Conservation (phyloP, 2,113 vertebrate genomes). For the Pelvicachromis taeniatus region DNA sequence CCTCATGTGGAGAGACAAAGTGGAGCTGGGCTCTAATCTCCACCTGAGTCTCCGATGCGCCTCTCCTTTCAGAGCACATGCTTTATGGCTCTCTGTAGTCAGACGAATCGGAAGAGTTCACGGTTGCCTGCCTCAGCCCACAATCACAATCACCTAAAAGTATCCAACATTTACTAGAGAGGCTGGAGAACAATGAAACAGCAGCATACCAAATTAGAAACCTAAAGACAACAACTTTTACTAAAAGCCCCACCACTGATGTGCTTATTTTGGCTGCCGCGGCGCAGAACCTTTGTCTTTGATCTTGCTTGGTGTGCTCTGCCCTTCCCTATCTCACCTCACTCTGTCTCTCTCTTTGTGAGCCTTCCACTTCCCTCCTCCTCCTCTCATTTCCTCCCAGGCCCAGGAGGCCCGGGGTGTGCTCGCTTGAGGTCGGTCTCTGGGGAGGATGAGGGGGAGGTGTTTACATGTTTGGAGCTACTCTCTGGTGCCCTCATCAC, state of each 20-base stretch:
- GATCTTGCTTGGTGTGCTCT: slow-evolving; percentile 39
- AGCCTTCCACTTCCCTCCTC: slow-evolving; percentile 44
- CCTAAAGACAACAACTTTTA: slow-evolving; percentile 52
- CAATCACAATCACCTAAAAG: background rate
- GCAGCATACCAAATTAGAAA: slow-evolving; percentile 54
- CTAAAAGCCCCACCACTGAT: slow-evolving; percentile 11
- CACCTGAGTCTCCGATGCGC: slow-evolving; percentile 26
- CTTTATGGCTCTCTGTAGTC: slow-evolving; percentile 12
- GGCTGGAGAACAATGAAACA: slow-evolving; percentile 12
- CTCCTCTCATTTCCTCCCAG: slow-evolving; percentile 69
- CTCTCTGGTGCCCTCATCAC: slow-evolving; percentile 67
- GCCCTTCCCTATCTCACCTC: slow-evolving; percentile 60
- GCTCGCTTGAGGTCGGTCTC: slow-evolving; percentile 43
- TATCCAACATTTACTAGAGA: background rate
- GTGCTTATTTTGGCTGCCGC: slow-evolving; percentile 62
- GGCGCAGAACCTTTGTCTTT: slow-evolving; percentile 47
- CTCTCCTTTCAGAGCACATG: background rate
- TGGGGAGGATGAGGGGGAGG: slow-evolving; percentile 57
- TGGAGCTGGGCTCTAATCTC: slow-evolving; percentile 7
- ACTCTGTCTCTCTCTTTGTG: slow-evolving; percentile 49
- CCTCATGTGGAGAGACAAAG: slow-evolving; percentile 11
- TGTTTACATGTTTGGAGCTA: slow-evolving; percentile 70
- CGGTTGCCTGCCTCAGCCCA: background rate
- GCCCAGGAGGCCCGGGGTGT: slow-evolving; percentile 59
- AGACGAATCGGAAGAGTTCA: slow-evolving; percentile 21